Base-by-base conservation (phyloP, 2,797 vertebrate species). In the Phoxinus dragarum region DNA sequence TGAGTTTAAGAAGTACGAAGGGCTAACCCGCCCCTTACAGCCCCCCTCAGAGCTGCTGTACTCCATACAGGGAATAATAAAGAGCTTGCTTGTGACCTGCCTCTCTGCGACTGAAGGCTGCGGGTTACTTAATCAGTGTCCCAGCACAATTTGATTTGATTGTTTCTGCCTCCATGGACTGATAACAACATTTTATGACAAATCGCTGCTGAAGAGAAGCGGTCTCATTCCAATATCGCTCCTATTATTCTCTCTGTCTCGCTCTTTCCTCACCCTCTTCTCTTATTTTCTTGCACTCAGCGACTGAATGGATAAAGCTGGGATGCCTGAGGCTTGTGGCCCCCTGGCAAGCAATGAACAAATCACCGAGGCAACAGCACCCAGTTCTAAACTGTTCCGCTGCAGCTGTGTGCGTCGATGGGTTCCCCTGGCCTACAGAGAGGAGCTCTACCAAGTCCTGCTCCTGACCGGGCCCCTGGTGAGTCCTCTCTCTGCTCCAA, bases 391-490 rank as follows among this genome's bases (percentile, higher is more conserved):
- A 89, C 76, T 94, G 83, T 94, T 94, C 80, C 21, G 86, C n/a
- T 94, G 90, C 88, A 90, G 87, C 0, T 93, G 90, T 56, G 73
- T 93, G 83, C 91, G 86, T 54, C 92, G 90, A 9, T 94, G 93
- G 93, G 47, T 96, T 10, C 94, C 95, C 6, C 82, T 90, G 88
- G 93, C 54, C 87, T 96, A 96, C 93, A 93, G 94, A 92, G 94
- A 95, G 75, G 95, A 96, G 89, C 92, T 96, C 47, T 93, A 92
- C 88, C 91, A 95, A 0, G 91, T 96, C 23, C 88, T 95, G 66
- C 71, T 66, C 6, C 93, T 96, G 78, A 91, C 93, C 1, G 94
- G 94, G 74, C 95, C 95, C 67, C 84, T 96, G 94, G 95, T 96
- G 92, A 96, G 95, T 89, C 52, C 34, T 52, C 54, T 61, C 14